These are phyloP conservation scores for Tragelaphus oryx DNA, from an alignment of 2,797 vertebrate species.

Conservation along the genomic window DNA sequence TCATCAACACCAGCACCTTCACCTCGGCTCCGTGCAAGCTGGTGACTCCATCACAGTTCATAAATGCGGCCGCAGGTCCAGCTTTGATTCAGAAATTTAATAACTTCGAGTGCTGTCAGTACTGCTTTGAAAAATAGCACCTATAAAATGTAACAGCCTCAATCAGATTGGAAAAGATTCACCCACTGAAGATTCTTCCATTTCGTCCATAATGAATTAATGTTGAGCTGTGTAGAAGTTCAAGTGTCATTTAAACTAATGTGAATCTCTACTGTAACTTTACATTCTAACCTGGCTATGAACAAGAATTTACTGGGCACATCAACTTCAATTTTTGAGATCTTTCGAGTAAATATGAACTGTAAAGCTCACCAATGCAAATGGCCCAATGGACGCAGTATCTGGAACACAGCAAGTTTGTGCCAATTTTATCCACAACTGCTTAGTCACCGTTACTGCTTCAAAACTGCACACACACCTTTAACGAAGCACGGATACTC, in stretches of 20 bases:
- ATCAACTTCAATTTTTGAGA: conserved; percentile 73
- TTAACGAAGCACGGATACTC: neutral
- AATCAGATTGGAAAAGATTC: conserved; percentile 94
- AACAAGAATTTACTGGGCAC: conserved; percentile 78
- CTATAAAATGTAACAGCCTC: conserved; percentile 99
- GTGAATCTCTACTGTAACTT: conserved; percentile 84
- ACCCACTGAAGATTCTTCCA: conserved; percentile 86
- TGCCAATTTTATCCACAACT: neutral
- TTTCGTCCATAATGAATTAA: conserved; percentile 97
- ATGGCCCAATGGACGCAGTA: conserved; percentile 44
- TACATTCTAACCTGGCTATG: conserved; percentile 78
- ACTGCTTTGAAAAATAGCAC: conserved; percentile 96
- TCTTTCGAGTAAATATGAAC: conserved; percentile 74
- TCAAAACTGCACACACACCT: neutral
- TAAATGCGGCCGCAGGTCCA: conserved; percentile 84
- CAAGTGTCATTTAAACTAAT: conserved; percentile 95
- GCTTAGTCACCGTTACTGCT: fast-evolving
- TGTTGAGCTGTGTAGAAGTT: conserved; percentile 93
- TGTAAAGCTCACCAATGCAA: conserved; percentile 38
- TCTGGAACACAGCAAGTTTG: conserved; percentile 44
- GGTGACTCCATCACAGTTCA: conserved; percentile 83
- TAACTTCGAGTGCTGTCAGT: conserved; percentile 98
- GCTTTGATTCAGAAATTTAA: conserved; percentile 96
- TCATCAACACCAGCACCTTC: conserved; percentile 80
- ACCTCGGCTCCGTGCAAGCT: conserved; percentile 75